A percentile compares a stretch with the other conserved stretches of the same genome.
phyloP scores from a whole-genome alignment of 1,140 invertebrate species.

The Psilanteris sp. region DNA sequence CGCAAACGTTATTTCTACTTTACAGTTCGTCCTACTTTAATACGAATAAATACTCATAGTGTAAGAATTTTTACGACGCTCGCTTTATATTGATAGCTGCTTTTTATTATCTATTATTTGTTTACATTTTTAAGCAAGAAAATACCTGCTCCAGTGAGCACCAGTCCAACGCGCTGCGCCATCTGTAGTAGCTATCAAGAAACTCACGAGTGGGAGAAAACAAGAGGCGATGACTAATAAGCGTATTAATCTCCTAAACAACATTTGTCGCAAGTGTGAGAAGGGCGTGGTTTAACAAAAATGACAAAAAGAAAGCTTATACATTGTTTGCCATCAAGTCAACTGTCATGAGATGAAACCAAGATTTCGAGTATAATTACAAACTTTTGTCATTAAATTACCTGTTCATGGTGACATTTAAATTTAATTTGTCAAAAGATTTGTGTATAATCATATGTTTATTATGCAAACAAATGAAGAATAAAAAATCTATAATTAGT shows the following conservation, averaged over 20 bases:
- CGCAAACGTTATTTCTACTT: not conserved
- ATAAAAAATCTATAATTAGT: too few relatives aligned
- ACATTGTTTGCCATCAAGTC: not conserved
- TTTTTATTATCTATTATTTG: slow-evolving; percentile 38
- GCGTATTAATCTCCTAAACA: slow-evolving; percentile 44
- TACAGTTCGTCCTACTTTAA: slow-evolving; percentile 1
- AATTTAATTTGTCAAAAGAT: too few relatives aligned
- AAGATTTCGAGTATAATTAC: too few relatives aligned
- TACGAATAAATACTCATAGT: slow-evolving; percentile 12
- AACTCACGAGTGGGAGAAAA: slow-evolving; percentile 7
- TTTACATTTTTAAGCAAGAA: slow-evolving; percentile 28
- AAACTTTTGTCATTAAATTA: too few relatives aligned
- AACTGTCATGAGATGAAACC: too few relatives aligned
- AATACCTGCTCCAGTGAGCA: slow-evolving; percentile 23
- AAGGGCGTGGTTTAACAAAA: slow-evolving; percentile 14
- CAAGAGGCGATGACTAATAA: slow-evolving; percentile 33
- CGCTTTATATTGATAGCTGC: slow-evolving; percentile 8
- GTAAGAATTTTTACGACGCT: slow-evolving; percentile 16
- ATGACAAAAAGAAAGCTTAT: slow-evolving; percentile 12
- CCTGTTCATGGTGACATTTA: too few relatives aligned
- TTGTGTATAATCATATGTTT: too few relatives aligned
- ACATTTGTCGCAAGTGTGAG: slow-evolving; percentile 36
- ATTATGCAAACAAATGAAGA: too few relatives aligned
- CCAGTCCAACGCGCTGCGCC: slow-evolving; percentile 3
- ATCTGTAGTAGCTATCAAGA: slow-evolving; percentile 21